Base-by-base conservation (phyloP, 1,140 invertebrate species). In the Nasonia vitripennis region DNA sequence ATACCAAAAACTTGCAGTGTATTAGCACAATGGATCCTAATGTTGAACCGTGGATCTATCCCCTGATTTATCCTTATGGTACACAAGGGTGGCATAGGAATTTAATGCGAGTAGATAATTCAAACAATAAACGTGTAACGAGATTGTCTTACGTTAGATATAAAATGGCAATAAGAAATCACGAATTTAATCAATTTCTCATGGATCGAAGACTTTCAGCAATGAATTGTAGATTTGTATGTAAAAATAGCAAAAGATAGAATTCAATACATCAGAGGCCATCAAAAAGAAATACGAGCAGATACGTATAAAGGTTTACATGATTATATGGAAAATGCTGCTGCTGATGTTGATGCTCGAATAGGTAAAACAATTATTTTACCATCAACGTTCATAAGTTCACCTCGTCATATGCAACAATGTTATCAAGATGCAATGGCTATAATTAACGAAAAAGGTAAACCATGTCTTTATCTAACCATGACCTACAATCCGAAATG, bases 1-100 rank as follows among this genome's bases (percentile, higher is more conserved):
- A 34, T 78, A 31, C n/a, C 0, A 78, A 67, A 78, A 23, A 27
- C 1, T 67, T 78, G 27, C n/a, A 78, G 31, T 34, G 17, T 14
- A 48, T 78, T 11, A 78, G 34, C 48, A 11, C 75, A 23, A 78
- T 78, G 45, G 45, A 78, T 51, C 75, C 45, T 12, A 78, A 78
- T 78, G 75, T 48, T 14, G 75, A 78, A 27, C 75, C 74, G 41
- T 77, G 74, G 74, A 31, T 48, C 11, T 77, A 77, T 77, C 74
- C 37, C 7, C 23, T 77, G 41, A 23, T 77, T 77, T 48, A 51
- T 77, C 74, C 41, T 45, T 41, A 6, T 77, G 74, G 74, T 41
- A 4, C 17, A n/a, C 34, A 77, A 77, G 17, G 41, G 10, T 78
- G 51, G n/a, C 48, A 78, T 55, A 78, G 48, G 14, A 17, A 78